Percentiles rank a stretch among this genome's conserved stretches.
Evolutionary conservation across 1,140 invertebrate species (phyloP).

Genomic region (Lepidotrigona ventralis): DNA sequence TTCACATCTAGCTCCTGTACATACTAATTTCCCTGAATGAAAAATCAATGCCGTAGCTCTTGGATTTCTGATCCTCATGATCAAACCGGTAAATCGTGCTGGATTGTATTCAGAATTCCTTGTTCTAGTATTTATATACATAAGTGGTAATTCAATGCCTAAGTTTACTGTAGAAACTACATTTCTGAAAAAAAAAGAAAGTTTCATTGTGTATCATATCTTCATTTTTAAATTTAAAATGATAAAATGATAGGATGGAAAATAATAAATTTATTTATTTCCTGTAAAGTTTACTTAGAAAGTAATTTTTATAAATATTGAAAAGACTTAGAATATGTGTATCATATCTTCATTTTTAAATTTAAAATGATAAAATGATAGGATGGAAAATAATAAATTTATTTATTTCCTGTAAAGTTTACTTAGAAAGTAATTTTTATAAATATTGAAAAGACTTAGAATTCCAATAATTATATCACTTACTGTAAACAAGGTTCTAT

Average conservation of each 20-base stretch:
- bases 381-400: not conserved
- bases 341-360: not conserved
- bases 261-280: not conserved
- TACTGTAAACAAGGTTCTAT: slow-evolving; percentile 75
- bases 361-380: not conserved
- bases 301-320: not conserved
- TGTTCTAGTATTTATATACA: slow-evolving; percentile 96
- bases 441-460: not conserved
- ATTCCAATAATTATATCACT: slow-evolving; percentile 13
- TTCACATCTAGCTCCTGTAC: slow-evolving; percentile 98
- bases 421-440: not conserved
- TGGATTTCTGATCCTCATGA: slow-evolving; percentile 98
- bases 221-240: not conserved
- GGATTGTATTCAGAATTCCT: slow-evolving; percentile 99
- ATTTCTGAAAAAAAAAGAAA: slow-evolving; percentile 83
- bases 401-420: not conserved
- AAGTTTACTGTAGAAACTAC: slow-evolving; percentile 97
- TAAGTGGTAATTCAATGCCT: slow-evolving; percentile 91
- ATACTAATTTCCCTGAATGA: slow-evolving; percentile 98
- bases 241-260: not conserved
- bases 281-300: not conserved
- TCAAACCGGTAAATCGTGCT: slow-evolving; percentile 97
- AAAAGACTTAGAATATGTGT: not conserved
- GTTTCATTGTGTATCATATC: not conserved
- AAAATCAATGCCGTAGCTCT: slow-evolving; percentile 98